Evolutionary conservation across 2,113 vertebrate genomes (phyloP).

Genomic region (Ammodramus savannarum): DNA sequence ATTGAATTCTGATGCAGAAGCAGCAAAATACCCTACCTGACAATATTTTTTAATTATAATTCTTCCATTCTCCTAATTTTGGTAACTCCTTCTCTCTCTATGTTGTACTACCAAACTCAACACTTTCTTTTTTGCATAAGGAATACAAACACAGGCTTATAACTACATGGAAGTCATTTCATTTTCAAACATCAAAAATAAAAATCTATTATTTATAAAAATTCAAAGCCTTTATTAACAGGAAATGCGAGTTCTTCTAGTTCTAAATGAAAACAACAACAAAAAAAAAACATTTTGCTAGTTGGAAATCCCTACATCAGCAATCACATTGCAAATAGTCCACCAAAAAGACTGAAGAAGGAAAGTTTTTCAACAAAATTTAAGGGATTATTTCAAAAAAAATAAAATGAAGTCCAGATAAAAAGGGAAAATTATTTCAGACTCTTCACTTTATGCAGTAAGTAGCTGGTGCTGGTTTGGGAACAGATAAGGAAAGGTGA

Average conservation of each 20-base stretch:
- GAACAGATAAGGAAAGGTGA: neutral
- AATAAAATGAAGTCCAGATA: neutral
- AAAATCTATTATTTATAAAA: neutral
- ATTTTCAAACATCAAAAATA: neutral
- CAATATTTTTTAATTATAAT: neutral
- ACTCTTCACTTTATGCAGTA: neutral
- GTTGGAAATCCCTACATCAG: neutral
- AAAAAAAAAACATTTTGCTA: neutral
- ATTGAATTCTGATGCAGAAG: neutral
- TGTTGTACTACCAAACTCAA: neutral
- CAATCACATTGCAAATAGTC: neutral
- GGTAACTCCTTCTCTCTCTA: neutral
- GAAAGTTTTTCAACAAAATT: neutral
- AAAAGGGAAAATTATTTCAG: neutral
- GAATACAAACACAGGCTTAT: neutral
- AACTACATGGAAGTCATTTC: neutral
- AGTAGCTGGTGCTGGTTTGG: neutral
- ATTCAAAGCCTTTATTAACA: neutral
- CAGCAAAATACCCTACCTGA: neutral
- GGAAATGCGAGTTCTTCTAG: neutral
- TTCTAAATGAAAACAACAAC: neutral
- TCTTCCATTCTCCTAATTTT: neutral
- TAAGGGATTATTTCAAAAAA: neutral
- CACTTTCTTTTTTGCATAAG: neutral
- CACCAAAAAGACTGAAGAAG: neutral